Percentiles rank a stretch among this genome's conserved stretches.
Conservation (phyloP, 2,113 vertebrate genomes). For the Limnothrissa miodon region DNA sequence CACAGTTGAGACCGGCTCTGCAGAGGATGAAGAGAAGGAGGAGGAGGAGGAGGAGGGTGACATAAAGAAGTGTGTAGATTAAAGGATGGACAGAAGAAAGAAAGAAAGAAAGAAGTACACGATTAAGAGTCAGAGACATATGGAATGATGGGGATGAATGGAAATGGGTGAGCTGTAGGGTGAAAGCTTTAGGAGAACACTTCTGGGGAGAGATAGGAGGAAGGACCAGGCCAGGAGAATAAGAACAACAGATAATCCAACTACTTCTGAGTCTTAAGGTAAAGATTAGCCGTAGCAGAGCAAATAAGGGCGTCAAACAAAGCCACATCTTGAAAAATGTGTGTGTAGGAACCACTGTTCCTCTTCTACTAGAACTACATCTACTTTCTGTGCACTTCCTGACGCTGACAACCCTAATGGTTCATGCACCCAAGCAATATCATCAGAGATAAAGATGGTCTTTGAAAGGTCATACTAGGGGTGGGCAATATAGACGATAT, state of each 20-base stretch:
- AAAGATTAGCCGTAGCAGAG: background rate
- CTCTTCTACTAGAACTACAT: background rate
- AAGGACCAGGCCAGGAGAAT: too few species aligned
- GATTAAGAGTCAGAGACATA: background rate
- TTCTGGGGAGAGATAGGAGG: background rate
- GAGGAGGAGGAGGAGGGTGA: background rate
- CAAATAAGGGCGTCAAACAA: background rate
- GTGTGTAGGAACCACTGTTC: background rate
- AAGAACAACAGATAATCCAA: too few species aligned
- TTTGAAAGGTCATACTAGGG: too few species aligned
- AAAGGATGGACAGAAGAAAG: background rate
- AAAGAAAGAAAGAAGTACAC: background rate
- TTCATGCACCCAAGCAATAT: background rate
- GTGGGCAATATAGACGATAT: too few species aligned
- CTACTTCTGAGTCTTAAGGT: background rate
- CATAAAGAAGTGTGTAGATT: background rate
- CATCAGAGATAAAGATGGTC: background rate
- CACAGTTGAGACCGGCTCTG: conserved; percentile 60
- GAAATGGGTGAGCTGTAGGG: background rate
- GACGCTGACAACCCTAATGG: too few species aligned
- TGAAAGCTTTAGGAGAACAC: background rate
- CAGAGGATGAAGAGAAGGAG: background rate
- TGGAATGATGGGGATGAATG: background rate
- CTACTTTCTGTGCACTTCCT: background rate
- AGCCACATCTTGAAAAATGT: background rate